Conservation (phyloP, 2,797 vertebrate species). For the Enteromius anoplus region DNA sequence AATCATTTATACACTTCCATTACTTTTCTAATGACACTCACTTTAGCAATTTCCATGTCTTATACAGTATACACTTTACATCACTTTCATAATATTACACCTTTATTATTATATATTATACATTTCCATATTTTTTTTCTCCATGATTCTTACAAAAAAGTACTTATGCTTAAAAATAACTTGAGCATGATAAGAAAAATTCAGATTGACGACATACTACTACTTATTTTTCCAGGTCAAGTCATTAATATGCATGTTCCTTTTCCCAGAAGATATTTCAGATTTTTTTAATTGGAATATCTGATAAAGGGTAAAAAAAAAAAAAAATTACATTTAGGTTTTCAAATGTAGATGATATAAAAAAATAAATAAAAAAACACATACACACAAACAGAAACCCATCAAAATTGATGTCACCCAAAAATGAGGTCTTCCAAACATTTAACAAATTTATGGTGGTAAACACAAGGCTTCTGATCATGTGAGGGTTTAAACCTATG, state of each 20-base stretch:
- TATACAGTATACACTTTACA: neutral
- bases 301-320: neutral
- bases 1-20: neutral
- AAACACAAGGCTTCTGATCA: neutral
- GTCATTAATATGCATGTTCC: neutral
- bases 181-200: neutral
- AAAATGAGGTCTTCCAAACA: neutral
- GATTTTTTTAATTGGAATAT: neutral
- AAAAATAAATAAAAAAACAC: too few species aligned
- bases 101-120: neutral
- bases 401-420: neutral
- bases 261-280: neutral
- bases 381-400: neutral
- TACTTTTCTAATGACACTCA: neutral
- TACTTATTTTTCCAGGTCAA: neutral
- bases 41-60: neutral
- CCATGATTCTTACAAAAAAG: neutral
- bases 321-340: too few species aligned
- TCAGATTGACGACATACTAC: neutral
- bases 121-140: neutral
- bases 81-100: neutral
- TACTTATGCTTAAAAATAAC: neutral
- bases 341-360: too few species aligned
- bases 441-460: neutral
- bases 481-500: neutral